Base-by-base conservation (phyloP, 2,113 vertebrate species). In the Neodontobutis hainanensis region DNA sequence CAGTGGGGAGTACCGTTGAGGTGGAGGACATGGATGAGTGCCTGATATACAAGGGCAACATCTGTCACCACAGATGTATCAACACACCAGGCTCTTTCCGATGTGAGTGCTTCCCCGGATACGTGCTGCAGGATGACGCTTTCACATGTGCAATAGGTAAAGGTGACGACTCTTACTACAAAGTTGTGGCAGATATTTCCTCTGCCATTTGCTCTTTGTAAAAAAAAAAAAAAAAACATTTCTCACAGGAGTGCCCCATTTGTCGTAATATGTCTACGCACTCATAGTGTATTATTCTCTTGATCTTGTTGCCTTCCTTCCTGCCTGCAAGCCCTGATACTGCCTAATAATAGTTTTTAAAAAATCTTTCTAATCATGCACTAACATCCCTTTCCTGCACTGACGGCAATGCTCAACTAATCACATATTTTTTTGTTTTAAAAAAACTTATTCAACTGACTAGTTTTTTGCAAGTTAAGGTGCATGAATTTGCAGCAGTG, bases 1-100 rank as follows among this genome's bases (percentile, higher is more conserved):
- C 82, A 0, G 85, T 75, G 47, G 90, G 90, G 68, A 82, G 75
- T 44, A 94, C 82, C 4, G 27, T 75, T 14, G 75, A 88, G 67
- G 73, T 92, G n/a, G 93, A 95, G 40, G 95, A 98, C 75, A 91
- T 95, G 83, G 94, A 97, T 1, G 95, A 97, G 88, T 98, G 96
- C 36, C 85, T 92, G 58, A 72, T 95, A 6, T 90, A 96, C 0
- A 84, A 90, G 0, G 94, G 92, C 46, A 93, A 91, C 45, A 89
- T 97, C 78, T 98, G 96, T 74, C 77, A 91, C 56, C 93, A 94
- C 60, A 77, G 42, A 69, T 93, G 93, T 66, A 77, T 97, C 86
- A 98, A 98, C 87, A 96, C 94, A 0, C 92, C 90, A 11, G 95
- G 95, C 55, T 96, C 96, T 40, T 98, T 92, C 82, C 89, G 76